Base-by-base conservation (phyloP, 2,113 vertebrate species). In the Onychostoma macrolepis region DNA sequence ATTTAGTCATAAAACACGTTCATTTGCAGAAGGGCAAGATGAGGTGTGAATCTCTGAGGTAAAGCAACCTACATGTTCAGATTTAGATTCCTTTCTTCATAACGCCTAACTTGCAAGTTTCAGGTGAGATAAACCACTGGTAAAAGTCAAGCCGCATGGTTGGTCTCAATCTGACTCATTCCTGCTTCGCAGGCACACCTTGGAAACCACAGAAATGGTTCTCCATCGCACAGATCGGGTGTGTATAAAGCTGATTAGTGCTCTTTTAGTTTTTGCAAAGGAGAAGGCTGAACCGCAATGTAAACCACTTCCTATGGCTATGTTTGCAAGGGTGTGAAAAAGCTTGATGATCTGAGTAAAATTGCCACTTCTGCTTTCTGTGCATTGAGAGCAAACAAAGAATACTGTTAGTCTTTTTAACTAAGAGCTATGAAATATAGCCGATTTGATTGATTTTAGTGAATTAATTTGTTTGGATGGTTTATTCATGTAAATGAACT, bases 181-280 rank as follows among this genome's bases (percentile, higher is more conserved):
- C 7, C 80, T 76, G 67, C 75, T 45, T 65, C 33, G 30, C 75
- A 38, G 56, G 28, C 41, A 8, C 12, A 30, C 78, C 75, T 65
- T 76, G 38, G 45, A 83, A 50, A 76, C 81, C 80, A 6, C 71
- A 84, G 45, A 84, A 74, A 58, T 75, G 33, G 30, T 38, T 53
- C 43, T 71, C 28, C 80, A 83, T 83, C 19, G 17, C 81, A 36
- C 41, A 71, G 17, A 50, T 53, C 65, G 17, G 33, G 45, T 38
- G 69, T 72, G 85, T 65, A 43, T 58, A 30, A 45, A 87, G 80
- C 86, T 83, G 83, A 84, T 84, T 43, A 82, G 36, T 45, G 85
- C 21, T 38, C 11, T 86, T 71, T 86, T n/a, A 43, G 80, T 84
- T 86, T 86, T 86, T 71, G 41, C 78, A 81, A 89, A 72, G 15